A percentile compares a stretch with the other conserved stretches of the same genome.
Evolutionary conservation across 2,797 vertebrate genomes (phyloP).

Genomic region (Echeneis naucrates): DNA sequence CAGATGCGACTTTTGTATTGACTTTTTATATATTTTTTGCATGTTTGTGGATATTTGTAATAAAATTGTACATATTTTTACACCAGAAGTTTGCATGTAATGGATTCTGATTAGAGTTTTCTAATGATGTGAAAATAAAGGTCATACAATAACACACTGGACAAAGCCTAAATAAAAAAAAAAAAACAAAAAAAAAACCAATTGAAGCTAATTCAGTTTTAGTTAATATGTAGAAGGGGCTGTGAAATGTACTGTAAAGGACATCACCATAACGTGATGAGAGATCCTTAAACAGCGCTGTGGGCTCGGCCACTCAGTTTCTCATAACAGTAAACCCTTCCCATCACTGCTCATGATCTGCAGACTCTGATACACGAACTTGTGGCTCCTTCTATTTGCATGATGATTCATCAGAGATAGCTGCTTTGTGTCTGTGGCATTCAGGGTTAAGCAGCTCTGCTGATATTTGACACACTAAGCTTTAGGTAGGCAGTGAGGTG

Average conservation of each 20-base stretch:
- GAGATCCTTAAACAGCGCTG: conserved; percentile 14
- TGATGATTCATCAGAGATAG: conserved; percentile 68
- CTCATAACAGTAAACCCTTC: conserved; percentile 50
- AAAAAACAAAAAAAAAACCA: no score
- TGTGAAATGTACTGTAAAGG: not conserved
- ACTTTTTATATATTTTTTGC: conserved; percentile 68
- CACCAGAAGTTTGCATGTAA: conserved; percentile 52
- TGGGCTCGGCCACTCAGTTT: conserved; percentile 41
- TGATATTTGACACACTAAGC: conserved; percentile 40
- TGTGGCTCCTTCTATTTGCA: conserved; percentile 62
- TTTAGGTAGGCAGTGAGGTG: conserved; percentile 39
- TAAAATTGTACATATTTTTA: conserved; percentile 84
- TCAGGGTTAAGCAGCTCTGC: conserved; percentile 18
- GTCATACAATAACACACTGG: not conserved
- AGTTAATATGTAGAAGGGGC: not conserved
- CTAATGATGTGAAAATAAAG: not conserved
- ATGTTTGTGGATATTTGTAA: conserved; percentile 84
- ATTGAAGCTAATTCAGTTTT: not conserved
- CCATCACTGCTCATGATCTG: conserved; percentile 45
- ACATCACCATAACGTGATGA: not conserved
- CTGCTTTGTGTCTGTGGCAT: conserved; percentile 16
- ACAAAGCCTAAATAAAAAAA: not conserved
- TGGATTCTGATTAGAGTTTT: conserved; percentile 39
- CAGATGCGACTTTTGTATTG: conserved; percentile 70
- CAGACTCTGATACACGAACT: conserved; percentile 34